A percentile compares a stretch with the other conserved stretches of the same genome.
Evolutionary conservation across 2,797 vertebrate species (phyloP).

Genomic region (Myiotriccus ornatus): DNA sequence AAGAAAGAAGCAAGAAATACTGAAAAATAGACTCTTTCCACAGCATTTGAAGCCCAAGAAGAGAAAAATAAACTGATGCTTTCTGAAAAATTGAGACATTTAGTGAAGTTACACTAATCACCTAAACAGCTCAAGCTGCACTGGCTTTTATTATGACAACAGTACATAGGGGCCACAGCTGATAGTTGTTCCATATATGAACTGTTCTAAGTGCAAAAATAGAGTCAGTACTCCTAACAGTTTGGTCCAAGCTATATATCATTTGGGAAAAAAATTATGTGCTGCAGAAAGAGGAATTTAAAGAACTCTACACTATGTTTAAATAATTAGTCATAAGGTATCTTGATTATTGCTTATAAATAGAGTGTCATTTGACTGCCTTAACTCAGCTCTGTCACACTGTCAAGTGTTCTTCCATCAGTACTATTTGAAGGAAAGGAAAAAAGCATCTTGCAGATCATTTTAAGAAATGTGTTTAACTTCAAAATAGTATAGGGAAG

Average conservation of each 20-base stretch:
- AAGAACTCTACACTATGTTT: background rate
- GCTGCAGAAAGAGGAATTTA: background rate
- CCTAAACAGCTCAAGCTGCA: constrained; percentile 1
- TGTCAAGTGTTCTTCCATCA: background rate
- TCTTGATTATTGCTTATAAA: background rate
- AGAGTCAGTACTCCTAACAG: background rate
- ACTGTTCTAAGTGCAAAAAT: background rate
- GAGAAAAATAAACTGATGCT: background rate
- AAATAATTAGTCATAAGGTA: background rate
- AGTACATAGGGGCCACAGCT: background rate
- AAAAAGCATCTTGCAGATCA: background rate
- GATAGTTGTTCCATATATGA: background rate
- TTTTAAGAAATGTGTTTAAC: background rate
- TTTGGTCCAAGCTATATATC: background rate
- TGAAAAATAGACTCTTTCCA: background rate
- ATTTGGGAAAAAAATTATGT: background rate
- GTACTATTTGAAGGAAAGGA: background rate
- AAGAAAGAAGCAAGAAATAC: background rate
- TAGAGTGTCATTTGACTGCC: background rate
- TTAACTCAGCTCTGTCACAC: background rate
- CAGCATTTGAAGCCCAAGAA: background rate
- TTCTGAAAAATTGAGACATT: background rate
- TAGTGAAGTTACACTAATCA: background rate
- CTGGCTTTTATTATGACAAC: background rate
- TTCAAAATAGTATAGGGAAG: background rate